phyloP scores from a whole-genome alignment of 2,888 invertebrate species.

The Andrena haemorrhoa region DNA sequence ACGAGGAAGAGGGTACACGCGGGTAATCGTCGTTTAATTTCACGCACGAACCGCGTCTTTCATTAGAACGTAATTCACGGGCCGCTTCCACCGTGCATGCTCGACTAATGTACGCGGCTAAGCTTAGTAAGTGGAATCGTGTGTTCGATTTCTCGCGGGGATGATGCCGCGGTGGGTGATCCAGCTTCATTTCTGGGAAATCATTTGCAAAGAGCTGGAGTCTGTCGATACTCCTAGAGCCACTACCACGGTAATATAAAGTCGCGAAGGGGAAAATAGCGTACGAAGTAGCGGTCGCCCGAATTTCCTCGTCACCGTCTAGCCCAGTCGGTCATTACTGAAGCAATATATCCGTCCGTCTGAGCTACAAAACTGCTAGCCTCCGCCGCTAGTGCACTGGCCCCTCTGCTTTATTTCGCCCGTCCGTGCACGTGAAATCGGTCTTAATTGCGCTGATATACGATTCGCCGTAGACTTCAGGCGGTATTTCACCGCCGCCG shows the following conservation, averaged over 20 bases:
- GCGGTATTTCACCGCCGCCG: constrained; percentile 63
- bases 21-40: constrained; percentile 67
- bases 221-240: background rate
- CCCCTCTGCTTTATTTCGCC: constrained; percentile 52
- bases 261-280: background rate
- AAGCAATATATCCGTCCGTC: constrained; percentile 32
- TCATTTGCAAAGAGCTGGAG: background rate
- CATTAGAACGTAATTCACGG: constrained; percentile 62
- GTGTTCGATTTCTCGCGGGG: constrained; percentile 5
- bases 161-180: constrained; percentile 6
- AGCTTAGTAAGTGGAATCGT: constrained; percentile 24
- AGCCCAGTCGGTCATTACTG: constrained; percentile 13
- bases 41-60: constrained; percentile 61
- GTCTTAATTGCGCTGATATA: constrained; percentile 72
- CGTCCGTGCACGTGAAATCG: constrained; percentile 61
- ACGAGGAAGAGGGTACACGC: constrained; percentile 45
- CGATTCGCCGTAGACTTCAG: constrained; percentile 63
- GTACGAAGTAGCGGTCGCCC: background rate
- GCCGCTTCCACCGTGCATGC: constrained; percentile 22
- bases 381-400: constrained; percentile 25
- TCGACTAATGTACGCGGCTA: constrained; percentile 25
- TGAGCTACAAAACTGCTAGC: constrained; percentile 45
- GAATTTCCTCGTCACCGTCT: constrained; percentile 17
- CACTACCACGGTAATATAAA: background rate
- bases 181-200: background rate